These are phyloP conservation scores for Trichogramma dendrolimi DNA, from an alignment of 2,888 invertebrate genomes.

Conservation along the genomic window DNA sequence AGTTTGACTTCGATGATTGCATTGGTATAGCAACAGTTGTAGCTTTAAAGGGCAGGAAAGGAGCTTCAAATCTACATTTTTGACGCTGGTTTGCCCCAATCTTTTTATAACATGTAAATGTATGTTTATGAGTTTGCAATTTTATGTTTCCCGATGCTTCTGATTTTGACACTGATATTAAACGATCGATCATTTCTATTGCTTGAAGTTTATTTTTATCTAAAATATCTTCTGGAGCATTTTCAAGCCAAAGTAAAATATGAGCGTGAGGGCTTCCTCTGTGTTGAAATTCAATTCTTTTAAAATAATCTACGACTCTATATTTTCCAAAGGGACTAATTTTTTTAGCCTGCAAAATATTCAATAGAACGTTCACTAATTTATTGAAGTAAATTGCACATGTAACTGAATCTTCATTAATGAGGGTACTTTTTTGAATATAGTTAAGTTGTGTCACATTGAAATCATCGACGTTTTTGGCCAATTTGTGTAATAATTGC, in stretches of 20 bases:
- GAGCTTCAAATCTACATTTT: constrained; percentile 41
- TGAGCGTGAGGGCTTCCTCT: constrained; percentile 30
- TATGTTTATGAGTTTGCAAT: constrained; percentile 39
- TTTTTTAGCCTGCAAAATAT: constrained; percentile 25
- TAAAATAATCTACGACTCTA: constrained; percentile 31
- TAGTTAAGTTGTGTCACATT: constrained; percentile 21
- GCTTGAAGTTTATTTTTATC: constrained; percentile 25
- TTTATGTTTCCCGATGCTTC: constrained; percentile 36
- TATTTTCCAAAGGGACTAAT: constrained; percentile 25
- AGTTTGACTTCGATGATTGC: too few relatives aligned
- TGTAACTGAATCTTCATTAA: constrained; percentile 33
- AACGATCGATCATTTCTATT: constrained; percentile 35
- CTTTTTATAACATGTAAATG: constrained; percentile 35
- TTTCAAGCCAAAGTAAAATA: constrained; percentile 30
- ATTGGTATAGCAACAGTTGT: too few relatives aligned
- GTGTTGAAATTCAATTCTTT: constrained; percentile 30
- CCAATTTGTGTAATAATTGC: constrained; percentile 9
- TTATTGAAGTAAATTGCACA: constrained; percentile 39
- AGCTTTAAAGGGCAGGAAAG: constrained; percentile 26
- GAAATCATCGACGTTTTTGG: constrained; percentile 8
- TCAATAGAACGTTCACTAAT: constrained; percentile 25
- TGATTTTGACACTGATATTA: constrained; percentile 33
- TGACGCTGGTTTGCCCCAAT: constrained; percentile 5
- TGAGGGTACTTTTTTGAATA: constrained; percentile 26
- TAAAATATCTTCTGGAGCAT: constrained; percentile 25